Percentiles rank a stretch among this genome's conserved stretches.
phyloP scores from a whole-genome alignment of 2,797 vertebrate species.

The Nothura maculosa region DNA sequence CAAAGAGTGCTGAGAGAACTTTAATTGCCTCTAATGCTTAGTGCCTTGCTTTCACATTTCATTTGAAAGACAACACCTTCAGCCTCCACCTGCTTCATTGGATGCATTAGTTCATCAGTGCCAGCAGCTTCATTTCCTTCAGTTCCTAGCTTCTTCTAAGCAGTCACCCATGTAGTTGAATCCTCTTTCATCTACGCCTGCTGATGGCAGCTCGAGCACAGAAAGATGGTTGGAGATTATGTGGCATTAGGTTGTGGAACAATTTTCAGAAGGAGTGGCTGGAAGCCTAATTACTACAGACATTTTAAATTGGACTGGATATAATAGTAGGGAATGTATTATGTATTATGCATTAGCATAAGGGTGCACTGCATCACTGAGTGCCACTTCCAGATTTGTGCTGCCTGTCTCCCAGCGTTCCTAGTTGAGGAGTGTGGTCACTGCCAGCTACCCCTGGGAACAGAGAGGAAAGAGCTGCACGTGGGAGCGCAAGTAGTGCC shows the following conservation, averaged over 20 bases:
- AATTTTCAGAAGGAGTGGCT: conserved; percentile 42
- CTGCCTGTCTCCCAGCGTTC: neutral
- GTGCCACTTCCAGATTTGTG: conserved; percentile 5
- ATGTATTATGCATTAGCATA: conserved; percentile 17
- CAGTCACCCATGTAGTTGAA: conserved; percentile 41
- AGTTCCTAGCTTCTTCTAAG: neutral
- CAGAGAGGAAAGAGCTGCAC: neutral
- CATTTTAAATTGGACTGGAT: conserved; percentile 50
- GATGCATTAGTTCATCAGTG: conserved; percentile 23
- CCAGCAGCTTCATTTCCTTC: conserved; percentile 5
- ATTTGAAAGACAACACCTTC: conserved; percentile 60
- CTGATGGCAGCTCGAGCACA: neutral
- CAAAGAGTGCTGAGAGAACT: conserved; percentile 38
- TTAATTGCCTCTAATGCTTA: conserved; percentile 62
- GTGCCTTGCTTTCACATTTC: conserved; percentile 55
- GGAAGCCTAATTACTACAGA: conserved; percentile 52
- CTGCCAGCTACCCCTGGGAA: neutral
- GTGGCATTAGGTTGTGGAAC: conserved; percentile 17
- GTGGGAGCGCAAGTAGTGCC: neutral
- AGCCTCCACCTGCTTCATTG: conserved; percentile 14
- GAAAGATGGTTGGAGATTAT: conserved; percentile 45
- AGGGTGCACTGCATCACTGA: conserved; percentile 16
- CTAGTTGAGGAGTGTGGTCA: neutral
- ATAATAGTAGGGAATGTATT: conserved; percentile 32
- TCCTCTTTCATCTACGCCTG: neutral